A percentile compares a stretch with the other conserved stretches of the same genome.
Evolutionary conservation across 2,888 invertebrate species (phyloP).

Genomic region (Synergus laeviventris): DNA sequence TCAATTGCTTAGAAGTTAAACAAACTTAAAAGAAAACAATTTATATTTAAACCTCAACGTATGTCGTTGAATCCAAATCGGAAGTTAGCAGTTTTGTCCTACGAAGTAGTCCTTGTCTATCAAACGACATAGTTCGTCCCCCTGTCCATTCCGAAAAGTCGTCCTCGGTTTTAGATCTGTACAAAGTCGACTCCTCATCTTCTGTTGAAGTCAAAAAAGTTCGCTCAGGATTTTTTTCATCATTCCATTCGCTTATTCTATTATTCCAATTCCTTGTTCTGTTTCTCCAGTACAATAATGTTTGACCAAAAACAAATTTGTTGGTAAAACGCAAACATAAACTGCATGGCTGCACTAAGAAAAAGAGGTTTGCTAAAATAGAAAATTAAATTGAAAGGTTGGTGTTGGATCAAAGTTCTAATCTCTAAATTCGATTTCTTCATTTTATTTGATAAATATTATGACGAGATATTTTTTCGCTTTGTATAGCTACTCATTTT

Average conservation of each 20-base stretch:
- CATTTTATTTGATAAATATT: too few relatives aligned
- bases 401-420: too few relatives aligned
- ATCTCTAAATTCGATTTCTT: too few relatives aligned
- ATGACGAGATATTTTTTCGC: too few relatives aligned
- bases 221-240: neutral
- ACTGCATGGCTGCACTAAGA: constrained; percentile 50
- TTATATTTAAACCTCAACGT: neutral
- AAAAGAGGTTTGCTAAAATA: neutral
- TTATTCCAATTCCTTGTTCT: constrained; percentile 59
- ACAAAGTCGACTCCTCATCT: neutral
- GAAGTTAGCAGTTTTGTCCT: neutral
- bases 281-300: constrained; percentile 57
- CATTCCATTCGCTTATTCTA: constrained; percentile 54
- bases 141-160: neutral
- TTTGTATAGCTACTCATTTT: too few relatives aligned
- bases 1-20: neutral
- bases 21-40: neutral
- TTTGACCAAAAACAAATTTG: constrained; percentile 57
- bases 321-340: constrained; percentile 44
- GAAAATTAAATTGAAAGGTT: neutral
- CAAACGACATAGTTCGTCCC: neutral
- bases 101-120: neutral
- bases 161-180: neutral
- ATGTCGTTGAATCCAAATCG: neutral
- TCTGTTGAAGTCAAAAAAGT: neutral